Evolutionary conservation across 1,140 invertebrate genomes (phyloP), one percentile per base, ranked within the genome.

Genomic region (Hycleus cichorii): DNA sequence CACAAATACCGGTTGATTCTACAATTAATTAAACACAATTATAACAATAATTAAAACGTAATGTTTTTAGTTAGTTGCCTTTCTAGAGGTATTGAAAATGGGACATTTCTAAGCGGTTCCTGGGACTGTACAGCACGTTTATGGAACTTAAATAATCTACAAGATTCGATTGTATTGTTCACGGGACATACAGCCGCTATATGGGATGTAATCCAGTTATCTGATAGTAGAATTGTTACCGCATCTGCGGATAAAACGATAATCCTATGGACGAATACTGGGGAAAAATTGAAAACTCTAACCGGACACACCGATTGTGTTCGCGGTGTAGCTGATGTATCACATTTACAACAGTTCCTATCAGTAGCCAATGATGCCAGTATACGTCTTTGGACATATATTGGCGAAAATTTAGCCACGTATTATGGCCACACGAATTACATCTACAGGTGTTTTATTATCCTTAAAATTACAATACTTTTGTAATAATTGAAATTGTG

Each of bases 211-310:
- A 78, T 86, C 24, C 83, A 84, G 52, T 67, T 88, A 1, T 63
- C 72, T 2, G 78, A 81, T 64, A 74, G 76, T 2, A 75, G 78
- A 39, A 84, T 92, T 68, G 78, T 93, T 0, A 95, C 94, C 12
- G 92, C 85, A 7, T 90, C 88, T 2, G 96, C 95, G 18, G 96
- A 98, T 74, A 95, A 93, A 76, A 85, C 81, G 9, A 89, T 98
- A 47, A 87, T 86, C 64, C 69, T 95, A 7, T 97, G 93, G 93
- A 81, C 81, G 52, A 77, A 75, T 12, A 74, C 80, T 66, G 83
- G 82, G 8, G 70, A 73, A 38, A 59, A 79, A 48, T 70, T 82
- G 24, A 78, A 75, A 50, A 74, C 74, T 56, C 60, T 82, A 26
- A 74, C 70, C 60, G 80, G 88, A 6, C 95, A 98, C 70, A 88